Evolutionary conservation across 2,888 invertebrate genomes (phyloP).

Genomic region (Griposia aprilina): DNA sequence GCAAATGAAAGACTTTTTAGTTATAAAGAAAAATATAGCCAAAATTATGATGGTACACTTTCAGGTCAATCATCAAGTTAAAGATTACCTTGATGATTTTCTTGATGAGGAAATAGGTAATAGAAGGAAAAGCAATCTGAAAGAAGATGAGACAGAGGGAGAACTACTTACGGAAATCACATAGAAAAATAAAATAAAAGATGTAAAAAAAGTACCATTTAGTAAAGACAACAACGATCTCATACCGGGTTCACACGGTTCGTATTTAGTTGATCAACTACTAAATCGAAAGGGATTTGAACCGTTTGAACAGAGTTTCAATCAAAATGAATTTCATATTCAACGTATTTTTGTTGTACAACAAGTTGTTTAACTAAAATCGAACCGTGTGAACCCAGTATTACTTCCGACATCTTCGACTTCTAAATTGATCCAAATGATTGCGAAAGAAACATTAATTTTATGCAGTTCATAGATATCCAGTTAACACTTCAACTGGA

Average conservation of each 20-base stretch:
- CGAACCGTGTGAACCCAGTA: too few species aligned
- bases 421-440: background rate
- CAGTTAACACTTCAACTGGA: background rate
- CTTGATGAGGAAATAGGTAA: background rate
- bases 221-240: background rate
- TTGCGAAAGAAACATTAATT: background rate
- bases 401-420: too few species aligned
- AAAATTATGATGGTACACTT: background rate
- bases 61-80: too few species aligned
- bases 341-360: too few species aligned
- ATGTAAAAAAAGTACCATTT: background rate
- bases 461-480: background rate
- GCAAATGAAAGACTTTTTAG: background rate
- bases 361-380: too few species aligned
- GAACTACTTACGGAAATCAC: background rate
- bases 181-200: background rate
- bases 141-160: background rate
- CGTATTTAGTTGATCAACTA: too few species aligned
- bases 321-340: too few species aligned
- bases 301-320: too few species aligned
- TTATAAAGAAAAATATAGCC: background rate
- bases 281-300: too few species aligned
- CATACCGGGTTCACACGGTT: too few species aligned
- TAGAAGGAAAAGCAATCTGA: background rate
- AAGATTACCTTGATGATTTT: background rate